Evolutionary conservation across 2,113 vertebrate genomes (phyloP).

Genomic region (Danionella cerebrum): DNA sequence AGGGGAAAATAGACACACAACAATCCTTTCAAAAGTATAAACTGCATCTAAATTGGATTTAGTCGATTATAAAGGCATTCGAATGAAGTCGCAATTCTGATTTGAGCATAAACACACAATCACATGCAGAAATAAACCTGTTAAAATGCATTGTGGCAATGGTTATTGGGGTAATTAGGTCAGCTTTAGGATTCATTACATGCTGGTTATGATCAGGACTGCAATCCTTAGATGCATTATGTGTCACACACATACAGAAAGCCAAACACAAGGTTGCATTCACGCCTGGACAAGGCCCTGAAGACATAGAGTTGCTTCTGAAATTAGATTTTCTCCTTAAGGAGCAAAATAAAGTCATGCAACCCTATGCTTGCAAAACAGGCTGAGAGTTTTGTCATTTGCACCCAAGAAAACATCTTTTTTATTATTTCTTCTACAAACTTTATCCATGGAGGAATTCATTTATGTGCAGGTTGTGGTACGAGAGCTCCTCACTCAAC

Average conservation of each 20-base stretch:
- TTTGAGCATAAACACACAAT: too few species aligned
- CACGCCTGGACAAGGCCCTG: not conserved
- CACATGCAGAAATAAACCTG: too few species aligned
- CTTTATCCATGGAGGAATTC: too few species aligned
- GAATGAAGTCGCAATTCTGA: not conserved
- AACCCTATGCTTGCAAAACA: not conserved
- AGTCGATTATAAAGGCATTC: not conserved
- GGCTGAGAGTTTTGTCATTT: not conserved
- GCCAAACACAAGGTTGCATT: conserved; percentile 19
- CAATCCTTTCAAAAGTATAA: not conserved
- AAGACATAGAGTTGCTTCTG: conserved; percentile 11
- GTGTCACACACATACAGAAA: not conserved
- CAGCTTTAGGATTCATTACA: not conserved
- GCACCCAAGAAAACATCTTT: not conserved
- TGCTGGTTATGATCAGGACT: not conserved
- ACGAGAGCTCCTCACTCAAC: conserved; percentile 51
- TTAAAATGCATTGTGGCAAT: not conserved
- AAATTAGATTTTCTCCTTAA: conserved; percentile 20
- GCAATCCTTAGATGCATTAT: not conserved
- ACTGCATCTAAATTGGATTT: not conserved
- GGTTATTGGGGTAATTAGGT: not conserved
- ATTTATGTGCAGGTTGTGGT: conserved; percentile 48
- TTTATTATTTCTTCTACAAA: too few species aligned
- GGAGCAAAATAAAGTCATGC: conserved; percentile 14
- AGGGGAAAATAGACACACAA: not conserved